Percentiles rank a stretch among this genome's conserved stretches.
Conservation (phyloP, 1,140 invertebrate genomes). For the Macrotrachela quadricornifera region DNA sequence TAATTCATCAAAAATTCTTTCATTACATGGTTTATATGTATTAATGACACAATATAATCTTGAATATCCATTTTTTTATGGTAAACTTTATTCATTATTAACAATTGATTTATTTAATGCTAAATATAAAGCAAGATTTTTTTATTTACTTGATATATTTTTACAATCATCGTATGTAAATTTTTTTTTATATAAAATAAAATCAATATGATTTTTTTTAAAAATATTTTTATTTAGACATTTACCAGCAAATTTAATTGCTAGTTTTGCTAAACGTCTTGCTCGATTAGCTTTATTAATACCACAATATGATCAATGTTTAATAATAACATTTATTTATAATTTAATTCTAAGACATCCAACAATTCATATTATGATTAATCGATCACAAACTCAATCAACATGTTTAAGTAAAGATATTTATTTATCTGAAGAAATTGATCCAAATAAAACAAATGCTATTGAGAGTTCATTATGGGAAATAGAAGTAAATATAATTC, state of each 20-base stretch:
- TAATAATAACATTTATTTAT: constrained; percentile 57
- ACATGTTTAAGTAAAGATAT: too few species aligned
- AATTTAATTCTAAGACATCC: constrained; percentile 69
- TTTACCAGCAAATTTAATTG: constrained; percentile 66
- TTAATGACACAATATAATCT: constrained; percentile 64
- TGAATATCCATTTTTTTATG: constrained; percentile 81
- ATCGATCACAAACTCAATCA: constrained; percentile 20
- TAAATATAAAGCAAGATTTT: constrained; percentile 57
- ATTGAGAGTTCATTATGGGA: too few species aligned
- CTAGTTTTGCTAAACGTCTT: constrained; percentile 70
- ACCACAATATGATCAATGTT: constrained; percentile 50
- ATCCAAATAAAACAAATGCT: too few species aligned
- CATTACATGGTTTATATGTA: constrained; percentile 63
- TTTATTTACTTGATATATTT: constrained; percentile 67
- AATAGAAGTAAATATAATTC: too few species aligned
- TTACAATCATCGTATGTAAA: constrained; percentile 61
- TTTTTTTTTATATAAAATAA: neutral
- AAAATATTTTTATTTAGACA: constrained; percentile 40
- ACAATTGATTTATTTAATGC: constrained; percentile 66
- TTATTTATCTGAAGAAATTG: too few species aligned
- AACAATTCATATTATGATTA: constrained; percentile 50
- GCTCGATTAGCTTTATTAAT: constrained; percentile 57
- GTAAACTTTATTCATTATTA: constrained; percentile 72
- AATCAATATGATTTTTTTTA: neutral
- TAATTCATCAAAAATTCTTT: too few species aligned